These are phyloP conservation scores for Polyommatus icarus DNA, from an alignment of 2,888 invertebrate genomes.

Conservation along the genomic window DNA sequence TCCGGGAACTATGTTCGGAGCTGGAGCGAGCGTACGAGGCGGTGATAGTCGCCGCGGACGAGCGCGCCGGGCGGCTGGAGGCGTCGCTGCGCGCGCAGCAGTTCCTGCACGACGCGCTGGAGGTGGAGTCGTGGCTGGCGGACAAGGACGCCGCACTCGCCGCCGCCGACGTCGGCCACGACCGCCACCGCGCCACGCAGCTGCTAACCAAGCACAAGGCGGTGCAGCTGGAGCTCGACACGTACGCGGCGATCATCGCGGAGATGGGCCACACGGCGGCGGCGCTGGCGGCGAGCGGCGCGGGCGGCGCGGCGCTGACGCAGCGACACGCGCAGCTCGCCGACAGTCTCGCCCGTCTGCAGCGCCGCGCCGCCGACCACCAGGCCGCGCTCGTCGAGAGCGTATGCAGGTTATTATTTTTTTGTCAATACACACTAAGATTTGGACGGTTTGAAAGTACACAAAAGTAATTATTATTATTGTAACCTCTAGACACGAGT, in stretches of 20 bases:
- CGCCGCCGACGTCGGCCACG: constrained; percentile 93
- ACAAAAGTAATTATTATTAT: not conserved
- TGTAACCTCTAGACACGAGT: constrained; percentile 85
- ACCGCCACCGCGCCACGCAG: constrained; percentile 94
- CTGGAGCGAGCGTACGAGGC: constrained; percentile 87
- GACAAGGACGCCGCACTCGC: constrained; percentile 91
- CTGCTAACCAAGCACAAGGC: constrained; percentile 97
- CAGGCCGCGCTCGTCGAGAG: constrained; percentile 95
- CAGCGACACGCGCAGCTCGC: constrained; percentile 88
- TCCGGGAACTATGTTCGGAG: constrained; percentile 86
- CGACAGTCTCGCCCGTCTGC: constrained; percentile 89
- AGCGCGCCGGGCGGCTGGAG: constrained; percentile 89
- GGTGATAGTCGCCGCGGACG: constrained; percentile 84
- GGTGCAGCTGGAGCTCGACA: constrained; percentile 93
- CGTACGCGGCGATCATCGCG: constrained; percentile 93
- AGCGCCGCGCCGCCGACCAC: constrained; percentile 88
- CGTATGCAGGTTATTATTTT: constrained; percentile 80
- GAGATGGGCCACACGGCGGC: constrained; percentile 95
- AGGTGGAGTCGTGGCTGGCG: constrained; percentile 95
- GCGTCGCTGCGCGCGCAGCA: constrained; percentile 94
- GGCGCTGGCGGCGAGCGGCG: constrained; percentile 88
- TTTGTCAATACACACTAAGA: not conserved
- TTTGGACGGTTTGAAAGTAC: not conserved
- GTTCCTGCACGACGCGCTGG: constrained; percentile 93
- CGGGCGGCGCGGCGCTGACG: constrained; percentile 89